Evolutionary conservation across 2,797 vertebrate genomes (phyloP).

Genomic region (Rhinella marina): DNA sequence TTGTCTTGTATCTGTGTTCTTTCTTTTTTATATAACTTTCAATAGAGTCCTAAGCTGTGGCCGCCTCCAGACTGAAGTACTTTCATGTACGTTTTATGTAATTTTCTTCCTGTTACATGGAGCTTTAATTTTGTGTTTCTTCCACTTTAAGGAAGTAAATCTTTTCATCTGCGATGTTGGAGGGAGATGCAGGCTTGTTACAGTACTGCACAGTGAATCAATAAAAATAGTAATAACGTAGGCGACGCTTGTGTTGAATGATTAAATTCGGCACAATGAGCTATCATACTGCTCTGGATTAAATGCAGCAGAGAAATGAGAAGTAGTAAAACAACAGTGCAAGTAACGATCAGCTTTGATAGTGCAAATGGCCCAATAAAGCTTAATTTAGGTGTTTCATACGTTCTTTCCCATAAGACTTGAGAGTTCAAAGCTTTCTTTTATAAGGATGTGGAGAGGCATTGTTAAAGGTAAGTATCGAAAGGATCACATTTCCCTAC

Average conservation of each 20-base stretch:
- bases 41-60: not conserved
- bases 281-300: slow-evolving; percentile 16
- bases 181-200: not conserved
- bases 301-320: slow-evolving; percentile 29
- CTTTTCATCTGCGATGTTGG: slow-evolving; percentile 22
- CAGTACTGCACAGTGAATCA: slow-evolving; percentile 29
- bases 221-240: slow-evolving; percentile 40
- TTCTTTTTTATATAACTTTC: not conserved
- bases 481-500: slow-evolving; percentile 30
- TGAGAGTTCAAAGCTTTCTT: slow-evolving; percentile 49
- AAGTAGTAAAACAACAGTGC: slow-evolving; percentile 41
- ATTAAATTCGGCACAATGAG: slow-evolving; percentile 26
- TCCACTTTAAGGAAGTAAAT: slow-evolving; percentile 27
- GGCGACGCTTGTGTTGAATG: slow-evolving; percentile 22
- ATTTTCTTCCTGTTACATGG: not conserved
- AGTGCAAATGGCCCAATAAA: slow-evolving; percentile 53
- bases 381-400: slow-evolving; percentile 52
- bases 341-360: slow-evolving; percentile 45
- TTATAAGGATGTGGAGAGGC: slow-evolving; percentile 44
- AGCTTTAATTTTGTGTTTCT: slow-evolving; percentile 19
- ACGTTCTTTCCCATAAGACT: slow-evolving; percentile 43
- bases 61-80: not conserved
- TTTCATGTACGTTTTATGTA: slow-evolving; percentile 5
- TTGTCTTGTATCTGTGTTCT: not conserved
- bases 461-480: slow-evolving; percentile 43